Base-by-base conservation (phyloP, 2,113 vertebrate species). In the Grammatotria lemairii region DNA sequence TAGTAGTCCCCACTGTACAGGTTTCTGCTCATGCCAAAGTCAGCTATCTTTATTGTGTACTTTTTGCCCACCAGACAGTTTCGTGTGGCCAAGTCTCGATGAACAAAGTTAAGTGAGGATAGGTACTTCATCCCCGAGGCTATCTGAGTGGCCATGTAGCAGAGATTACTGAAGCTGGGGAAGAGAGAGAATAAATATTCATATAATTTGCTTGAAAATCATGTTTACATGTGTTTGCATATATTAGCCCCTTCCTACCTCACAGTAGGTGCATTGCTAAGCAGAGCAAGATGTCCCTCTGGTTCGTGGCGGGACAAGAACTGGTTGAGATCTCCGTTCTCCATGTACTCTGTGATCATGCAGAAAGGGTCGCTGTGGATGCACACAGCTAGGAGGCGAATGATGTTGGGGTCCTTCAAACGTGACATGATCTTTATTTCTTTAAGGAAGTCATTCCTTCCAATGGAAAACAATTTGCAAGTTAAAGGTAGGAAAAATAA, bases 271-370 rank as follows among this genome's bases (percentile, higher is more conserved):
- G 84, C 5, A 0, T 95, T 96, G 93, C 96, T 88, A 11, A 96
- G 93, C 84, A 90, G 1, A 55, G 82, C 87, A 33, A 92, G 92
- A 60, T 96, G 95, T 58, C 92, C 92, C 31, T 96, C 96, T 0
- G 97, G 96, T 45, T 98, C 97, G 1, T 98, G 98, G 19, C 98
- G 98, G 84, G 98, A 99, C 88, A 99, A 97, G 91, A 99, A 99
- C 95, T 99, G 99, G 89, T 99, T 99, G 94, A 99, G 98, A 88
- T 99, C 99, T 26, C 99, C 99, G 0, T 99, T 99, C 94, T 99
- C 98, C 99, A 99, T 99, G 96, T 99, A 99, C 91, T 99, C 99
- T 0, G 99, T 99, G 96, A 99, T 99, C 99, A 99, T 99, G 86
- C 98, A 99, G 73, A 99, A 96, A 0, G 99, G 99, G 84, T 99